Percentiles rank a stretch among this genome's conserved stretches.
Conservation (phyloP, 2,888 invertebrate species). For the Philaethria dido region DNA sequence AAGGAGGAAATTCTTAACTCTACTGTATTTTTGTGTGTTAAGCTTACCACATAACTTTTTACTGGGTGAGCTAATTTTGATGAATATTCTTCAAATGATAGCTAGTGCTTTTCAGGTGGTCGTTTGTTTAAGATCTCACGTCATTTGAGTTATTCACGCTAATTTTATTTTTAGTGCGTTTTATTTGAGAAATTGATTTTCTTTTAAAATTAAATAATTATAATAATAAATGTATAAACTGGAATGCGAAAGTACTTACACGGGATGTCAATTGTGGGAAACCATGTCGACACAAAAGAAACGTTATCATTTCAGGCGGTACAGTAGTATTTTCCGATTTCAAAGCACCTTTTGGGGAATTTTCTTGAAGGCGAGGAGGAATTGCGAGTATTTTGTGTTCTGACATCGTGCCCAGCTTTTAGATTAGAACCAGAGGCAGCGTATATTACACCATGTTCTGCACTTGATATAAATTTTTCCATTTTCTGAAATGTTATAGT, state of each 20-base stretch:
- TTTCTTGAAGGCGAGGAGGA: constrained; percentile 84
- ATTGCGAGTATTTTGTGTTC: constrained; percentile 78
- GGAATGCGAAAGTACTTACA: constrained; percentile 74
- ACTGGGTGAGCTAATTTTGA: no score
- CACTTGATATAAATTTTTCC: constrained; percentile 80
- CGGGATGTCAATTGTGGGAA: constrained; percentile 87
- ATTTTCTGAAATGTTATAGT: constrained; percentile 14
- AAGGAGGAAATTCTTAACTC: no score
- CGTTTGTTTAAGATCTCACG: no score
- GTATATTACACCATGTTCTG: constrained; percentile 86
- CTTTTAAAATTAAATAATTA: no score
- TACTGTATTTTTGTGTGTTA: no score
- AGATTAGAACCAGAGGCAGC: constrained; percentile 91
- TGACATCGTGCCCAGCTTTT: constrained; percentile 85
- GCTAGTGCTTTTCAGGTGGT: no score
- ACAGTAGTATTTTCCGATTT: constrained; percentile 87
- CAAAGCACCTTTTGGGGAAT: constrained; percentile 88
- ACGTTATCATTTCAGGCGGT: constrained; percentile 82
- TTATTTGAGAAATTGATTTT: no score
- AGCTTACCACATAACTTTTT: no score
- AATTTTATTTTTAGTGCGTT: no score
- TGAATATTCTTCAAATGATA: no score
- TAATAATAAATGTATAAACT: not conserved
- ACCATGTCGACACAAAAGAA: constrained; percentile 85
- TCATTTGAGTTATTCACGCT: no score